These are phyloP conservation scores for Remorina albescens DNA, from an alignment of 2,797 vertebrate genomes.

Conservation along the genomic window DNA sequence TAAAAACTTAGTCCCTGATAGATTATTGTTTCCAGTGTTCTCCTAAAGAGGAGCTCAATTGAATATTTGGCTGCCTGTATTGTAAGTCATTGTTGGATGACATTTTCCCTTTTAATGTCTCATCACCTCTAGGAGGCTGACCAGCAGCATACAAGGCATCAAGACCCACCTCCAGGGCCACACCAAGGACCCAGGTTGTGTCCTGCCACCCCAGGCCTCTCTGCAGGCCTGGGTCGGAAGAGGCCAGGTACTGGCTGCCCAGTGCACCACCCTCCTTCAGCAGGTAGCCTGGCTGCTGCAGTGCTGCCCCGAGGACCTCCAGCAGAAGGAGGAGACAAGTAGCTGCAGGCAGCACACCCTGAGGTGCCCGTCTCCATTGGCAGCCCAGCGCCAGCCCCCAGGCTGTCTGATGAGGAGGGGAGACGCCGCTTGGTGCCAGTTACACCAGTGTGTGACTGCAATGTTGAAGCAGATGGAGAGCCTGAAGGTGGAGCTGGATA, in stretches of 20 bases:
- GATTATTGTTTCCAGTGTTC: too few species aligned
- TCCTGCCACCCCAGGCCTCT: conserved; percentile 90
- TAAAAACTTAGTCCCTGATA: too few species aligned
- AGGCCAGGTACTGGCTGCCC: conserved; percentile 86
- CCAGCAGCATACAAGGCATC: conserved; percentile 85
- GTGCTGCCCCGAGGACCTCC: conserved; percentile 88
- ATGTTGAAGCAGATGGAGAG: conserved; percentile 79
- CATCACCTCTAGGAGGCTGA: conserved; percentile 84
- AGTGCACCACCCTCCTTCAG: conserved; percentile 87
- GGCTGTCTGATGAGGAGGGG: conserved; percentile 87
- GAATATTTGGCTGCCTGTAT: background rate
- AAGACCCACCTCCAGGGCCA: conserved; percentile 68
- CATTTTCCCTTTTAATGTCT: background rate
- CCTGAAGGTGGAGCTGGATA: conserved; percentile 85
- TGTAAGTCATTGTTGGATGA: background rate
- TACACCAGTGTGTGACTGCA: conserved; percentile 69
- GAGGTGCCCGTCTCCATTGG: conserved; percentile 87
- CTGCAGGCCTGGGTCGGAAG: conserved; percentile 85
- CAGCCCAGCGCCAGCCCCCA: conserved; percentile 84
- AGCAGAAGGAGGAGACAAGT: conserved; percentile 59
- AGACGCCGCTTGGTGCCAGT: conserved; percentile 86
- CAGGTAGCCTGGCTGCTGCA: conserved; percentile 91
- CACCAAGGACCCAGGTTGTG: conserved; percentile 71
- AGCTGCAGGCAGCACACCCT: conserved; percentile 74
- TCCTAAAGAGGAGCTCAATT: too few species aligned